Evolutionary conservation across 2,113 vertebrate species (phyloP).

Genomic region (Psittacus erithacus): DNA sequence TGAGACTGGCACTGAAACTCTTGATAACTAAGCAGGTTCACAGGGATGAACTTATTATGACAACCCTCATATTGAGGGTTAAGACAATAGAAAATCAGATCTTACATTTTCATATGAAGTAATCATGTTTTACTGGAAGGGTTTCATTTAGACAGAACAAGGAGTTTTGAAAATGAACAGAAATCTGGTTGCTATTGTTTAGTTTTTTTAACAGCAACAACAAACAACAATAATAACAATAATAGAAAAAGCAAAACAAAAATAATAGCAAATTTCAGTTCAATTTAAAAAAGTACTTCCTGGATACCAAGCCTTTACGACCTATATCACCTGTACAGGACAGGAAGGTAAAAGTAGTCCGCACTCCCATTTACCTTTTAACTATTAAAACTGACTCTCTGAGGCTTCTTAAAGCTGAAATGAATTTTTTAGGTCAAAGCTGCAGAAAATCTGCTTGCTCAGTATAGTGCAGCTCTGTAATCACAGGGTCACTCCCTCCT

Average conservation of each 20-base stretch:
- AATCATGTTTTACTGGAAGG: not conserved
- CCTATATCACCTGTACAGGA: fast-evolving
- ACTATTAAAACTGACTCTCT: not conserved
- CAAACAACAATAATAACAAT: not conserved
- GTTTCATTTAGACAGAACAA: not conserved
- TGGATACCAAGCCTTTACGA: not conserved
- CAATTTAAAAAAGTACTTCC: not conserved
- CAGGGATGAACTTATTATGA: slow-evolving; percentile 2
- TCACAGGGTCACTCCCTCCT: not conserved
- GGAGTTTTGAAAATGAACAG: not conserved
- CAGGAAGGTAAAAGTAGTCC: not conserved
- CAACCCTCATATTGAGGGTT: not conserved
- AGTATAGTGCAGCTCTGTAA: not conserved
- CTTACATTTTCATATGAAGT: not conserved
- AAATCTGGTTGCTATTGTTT: not conserved
- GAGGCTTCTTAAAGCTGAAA: not conserved
- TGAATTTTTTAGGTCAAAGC: not conserved
- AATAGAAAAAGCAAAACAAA: not conserved
- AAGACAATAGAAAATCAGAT: slow-evolving; percentile 21
- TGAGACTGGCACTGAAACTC: not conserved
- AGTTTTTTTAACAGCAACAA: not conserved
- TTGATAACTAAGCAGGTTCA: not conserved
- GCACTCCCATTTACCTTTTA: not conserved
- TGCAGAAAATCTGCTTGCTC: not conserved
- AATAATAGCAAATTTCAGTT: not conserved